A percentile compares a stretch with the other conserved stretches of the same genome.
These are phyloP conservation scores for Endotricha flammealis DNA, from an alignment of 2,888 invertebrate genomes.

Conservation along the genomic window DNA sequence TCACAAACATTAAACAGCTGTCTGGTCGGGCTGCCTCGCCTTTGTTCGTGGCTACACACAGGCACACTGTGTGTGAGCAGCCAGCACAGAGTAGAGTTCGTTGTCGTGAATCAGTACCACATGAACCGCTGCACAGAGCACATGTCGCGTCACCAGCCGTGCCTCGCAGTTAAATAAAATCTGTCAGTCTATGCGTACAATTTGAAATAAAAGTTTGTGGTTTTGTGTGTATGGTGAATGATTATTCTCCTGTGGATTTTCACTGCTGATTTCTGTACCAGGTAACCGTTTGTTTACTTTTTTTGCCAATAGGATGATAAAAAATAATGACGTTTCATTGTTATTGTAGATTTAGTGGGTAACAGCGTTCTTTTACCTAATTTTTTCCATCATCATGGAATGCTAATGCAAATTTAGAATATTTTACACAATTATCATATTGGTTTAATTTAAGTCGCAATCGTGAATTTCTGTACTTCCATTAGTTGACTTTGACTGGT, in stretches of 20 bases:
- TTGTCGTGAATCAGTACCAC: conserved; percentile 33
- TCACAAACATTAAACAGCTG: conserved; percentile 74
- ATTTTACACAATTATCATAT: too few relatives aligned
- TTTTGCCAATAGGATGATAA: background rate
- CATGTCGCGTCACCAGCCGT: background rate
- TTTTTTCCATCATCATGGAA: too few relatives aligned
- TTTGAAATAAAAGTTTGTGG: background rate
- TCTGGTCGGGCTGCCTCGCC: conserved; percentile 48
- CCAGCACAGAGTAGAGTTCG: conserved; percentile 40
- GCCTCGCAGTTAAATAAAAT: background rate
- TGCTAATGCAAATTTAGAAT: too few relatives aligned
- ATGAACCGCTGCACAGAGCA: conserved; percentile 2
- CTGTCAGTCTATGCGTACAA: conserved; percentile 1
- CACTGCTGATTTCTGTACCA: background rate
- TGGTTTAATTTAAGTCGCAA: too few relatives aligned
- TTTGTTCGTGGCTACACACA: conserved; percentile 48
- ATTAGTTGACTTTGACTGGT: too few relatives aligned
- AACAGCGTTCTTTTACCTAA: too few relatives aligned
- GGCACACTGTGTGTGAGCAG: conserved; percentile 31
- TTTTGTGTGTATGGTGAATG: background rate
- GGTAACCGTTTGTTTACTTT: background rate
- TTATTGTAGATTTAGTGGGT: background rate
- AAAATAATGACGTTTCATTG: background rate
- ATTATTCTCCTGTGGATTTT: background rate
- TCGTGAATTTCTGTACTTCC: too few relatives aligned